Conservation (phyloP, 2,888 invertebrate genomes). For the Sphaeridia pumilis region DNA sequence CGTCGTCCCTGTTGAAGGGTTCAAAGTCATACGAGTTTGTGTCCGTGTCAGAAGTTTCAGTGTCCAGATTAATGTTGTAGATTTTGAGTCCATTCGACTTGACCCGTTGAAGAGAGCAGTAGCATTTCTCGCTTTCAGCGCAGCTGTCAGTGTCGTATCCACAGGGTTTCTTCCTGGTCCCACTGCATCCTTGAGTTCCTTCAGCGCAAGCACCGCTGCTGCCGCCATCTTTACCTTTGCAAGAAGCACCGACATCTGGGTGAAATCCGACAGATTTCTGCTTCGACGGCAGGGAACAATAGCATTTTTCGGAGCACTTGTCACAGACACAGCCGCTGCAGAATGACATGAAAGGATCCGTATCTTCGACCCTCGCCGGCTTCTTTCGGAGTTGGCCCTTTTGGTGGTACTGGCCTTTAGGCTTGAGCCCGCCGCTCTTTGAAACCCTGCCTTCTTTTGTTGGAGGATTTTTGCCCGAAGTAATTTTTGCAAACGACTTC, state of each 20-base stretch:
- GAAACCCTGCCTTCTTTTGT: not conserved
- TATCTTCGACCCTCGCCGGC: constrained; percentile 20
- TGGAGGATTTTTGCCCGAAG: constrained; percentile 8
- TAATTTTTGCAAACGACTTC: constrained; percentile 35
- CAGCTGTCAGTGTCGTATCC: constrained; percentile 78
- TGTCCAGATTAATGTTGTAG: constrained; percentile 37
- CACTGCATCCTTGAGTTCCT: constrained; percentile 9
- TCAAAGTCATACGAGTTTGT: constrained; percentile 36
- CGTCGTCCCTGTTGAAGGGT: constrained; percentile 21
- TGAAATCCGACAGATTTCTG: constrained; percentile 20
- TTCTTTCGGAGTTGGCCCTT: constrained; percentile 10
- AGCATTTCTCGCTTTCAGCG: constrained; percentile 42
- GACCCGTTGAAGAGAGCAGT: constrained; percentile 37
- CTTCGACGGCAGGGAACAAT: constrained; percentile 53
- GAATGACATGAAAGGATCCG: constrained; percentile 31
- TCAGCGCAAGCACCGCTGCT: constrained; percentile 3
- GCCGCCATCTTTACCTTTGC: not conserved
- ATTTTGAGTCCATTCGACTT: constrained; percentile 36
- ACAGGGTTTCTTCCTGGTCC: constrained; percentile 47
- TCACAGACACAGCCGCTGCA: constrained; percentile 79
- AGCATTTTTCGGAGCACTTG: constrained; percentile 64
- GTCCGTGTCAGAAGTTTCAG: constrained; percentile 36
- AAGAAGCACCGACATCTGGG: constrained; percentile 5
- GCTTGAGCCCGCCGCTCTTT: not conserved
- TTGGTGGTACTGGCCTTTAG: not conserved